Evolutionary conservation across 2,797 vertebrate genomes (phyloP).

Genomic region (Melanotaenia pygmaea): DNA sequence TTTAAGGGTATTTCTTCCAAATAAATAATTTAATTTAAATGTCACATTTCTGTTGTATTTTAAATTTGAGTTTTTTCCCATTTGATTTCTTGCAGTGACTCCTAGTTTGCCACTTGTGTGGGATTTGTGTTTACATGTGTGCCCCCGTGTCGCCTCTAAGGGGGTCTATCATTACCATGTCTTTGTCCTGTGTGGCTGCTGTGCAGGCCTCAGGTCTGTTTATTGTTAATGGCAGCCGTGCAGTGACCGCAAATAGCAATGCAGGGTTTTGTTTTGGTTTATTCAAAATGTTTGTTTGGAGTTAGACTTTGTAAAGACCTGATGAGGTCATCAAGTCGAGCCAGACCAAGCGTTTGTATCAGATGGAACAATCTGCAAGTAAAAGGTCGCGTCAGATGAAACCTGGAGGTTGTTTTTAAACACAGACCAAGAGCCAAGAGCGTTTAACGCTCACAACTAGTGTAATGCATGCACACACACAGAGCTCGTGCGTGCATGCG

Average conservation of each 20-base stretch:
- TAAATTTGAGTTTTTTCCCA: neutral
- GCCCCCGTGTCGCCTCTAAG: conserved; percentile 7
- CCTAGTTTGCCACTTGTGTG: conserved; percentile 36
- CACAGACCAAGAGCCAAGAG: conserved; percentile 38
- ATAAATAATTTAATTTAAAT: neutral
- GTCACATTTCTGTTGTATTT: neutral
- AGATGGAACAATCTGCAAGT: conserved; percentile 57
- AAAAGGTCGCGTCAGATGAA: conserved; percentile 63
- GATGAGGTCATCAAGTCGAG: conserved; percentile 62
- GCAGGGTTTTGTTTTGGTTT: conserved; percentile 66
- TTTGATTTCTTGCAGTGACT: conserved; percentile 11
- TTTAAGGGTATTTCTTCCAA: neutral
- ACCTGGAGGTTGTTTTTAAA: conserved; percentile 73
- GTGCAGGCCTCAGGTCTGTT: conserved; percentile 54
- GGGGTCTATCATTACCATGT: conserved; percentile 21
- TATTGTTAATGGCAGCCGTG: conserved; percentile 62
- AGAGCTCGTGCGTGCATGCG: neutral
- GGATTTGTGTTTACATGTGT: conserved; percentile 37
- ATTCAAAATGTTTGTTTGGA: conserved; percentile 66
- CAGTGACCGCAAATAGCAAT: conserved; percentile 43
- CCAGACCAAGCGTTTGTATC: conserved; percentile 62
- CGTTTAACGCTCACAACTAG: conserved; percentile 15
- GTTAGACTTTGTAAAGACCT: conserved; percentile 37
- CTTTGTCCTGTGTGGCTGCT: conserved; percentile 43
- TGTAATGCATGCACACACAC: conserved; percentile 20